Conservation (phyloP, 2,888 invertebrate genomes). For the Eupithecia vulgata region DNA sequence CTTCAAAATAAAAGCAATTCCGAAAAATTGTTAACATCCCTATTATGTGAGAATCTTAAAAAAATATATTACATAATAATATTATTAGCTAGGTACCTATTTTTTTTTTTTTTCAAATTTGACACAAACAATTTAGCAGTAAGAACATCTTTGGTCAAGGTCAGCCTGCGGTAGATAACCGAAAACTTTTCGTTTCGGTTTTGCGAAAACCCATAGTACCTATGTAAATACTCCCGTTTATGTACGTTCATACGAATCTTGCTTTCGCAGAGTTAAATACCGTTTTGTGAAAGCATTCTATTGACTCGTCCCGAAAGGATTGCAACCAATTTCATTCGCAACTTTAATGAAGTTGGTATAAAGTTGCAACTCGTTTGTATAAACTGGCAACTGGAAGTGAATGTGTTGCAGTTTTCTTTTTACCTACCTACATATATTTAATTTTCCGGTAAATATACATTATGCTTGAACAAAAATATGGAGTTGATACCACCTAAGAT, state of each 20-base stretch:
- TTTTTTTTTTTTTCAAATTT: no score
- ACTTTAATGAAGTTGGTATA: neutral
- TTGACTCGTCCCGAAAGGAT: conserved; percentile 4
- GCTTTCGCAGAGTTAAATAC: conserved; percentile 2
- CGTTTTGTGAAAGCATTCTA: neutral
- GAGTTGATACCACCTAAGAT: no score
- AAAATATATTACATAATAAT: no score
- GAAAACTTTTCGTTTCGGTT: neutral
- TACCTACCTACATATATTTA: neutral
- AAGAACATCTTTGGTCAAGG: no score
- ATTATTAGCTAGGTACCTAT: no score
- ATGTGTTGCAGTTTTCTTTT: neutral
- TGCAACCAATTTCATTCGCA: neutral
- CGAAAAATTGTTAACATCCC: no score
- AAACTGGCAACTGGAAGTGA: neutral
- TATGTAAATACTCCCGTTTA: neutral
- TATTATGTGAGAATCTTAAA: no score
- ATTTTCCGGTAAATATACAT: neutral
- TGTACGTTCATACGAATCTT: neutral
- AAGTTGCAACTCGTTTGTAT: neutral
- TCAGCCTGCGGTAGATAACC: no score
- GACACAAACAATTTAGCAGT: no score
- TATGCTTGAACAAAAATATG: neutral
- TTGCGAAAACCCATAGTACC: neutral
- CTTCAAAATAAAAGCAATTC: no score